Evolutionary conservation across 2,888 invertebrate genomes (phyloP).

Genomic region (Helleia helle): DNA sequence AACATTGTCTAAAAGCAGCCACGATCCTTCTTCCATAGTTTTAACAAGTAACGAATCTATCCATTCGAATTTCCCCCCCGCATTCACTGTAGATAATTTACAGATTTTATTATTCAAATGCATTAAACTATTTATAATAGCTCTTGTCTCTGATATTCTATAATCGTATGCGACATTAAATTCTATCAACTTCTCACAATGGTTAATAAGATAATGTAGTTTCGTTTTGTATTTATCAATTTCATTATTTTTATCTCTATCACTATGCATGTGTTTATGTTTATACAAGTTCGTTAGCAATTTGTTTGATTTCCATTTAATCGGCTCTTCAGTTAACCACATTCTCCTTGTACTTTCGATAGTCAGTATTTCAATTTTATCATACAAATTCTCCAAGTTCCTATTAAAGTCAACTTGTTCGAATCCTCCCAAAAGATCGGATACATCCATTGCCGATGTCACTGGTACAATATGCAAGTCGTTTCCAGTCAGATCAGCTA

Average conservation of each 20-base stretch:
- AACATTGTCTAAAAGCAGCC: slow-evolving; percentile 92
- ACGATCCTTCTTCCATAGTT: slow-evolving; percentile 86
- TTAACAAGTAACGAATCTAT: slow-evolving; percentile 91
- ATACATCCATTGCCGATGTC: slow-evolving; percentile 95
- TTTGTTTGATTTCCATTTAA: slow-evolving; percentile 36
- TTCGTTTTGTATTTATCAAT: slow-evolving; percentile 39
- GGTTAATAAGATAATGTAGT: slow-evolving; percentile 36
- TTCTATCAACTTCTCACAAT: slow-evolving; percentile 37
- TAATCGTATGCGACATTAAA: slow-evolving; percentile 23
- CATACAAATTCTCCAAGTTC: slow-evolving; percentile 81
- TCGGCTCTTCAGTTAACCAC: slow-evolving; percentile 38
- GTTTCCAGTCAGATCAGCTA: slow-evolving; percentile 84
- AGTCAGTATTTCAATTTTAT: slow-evolving; percentile 70
- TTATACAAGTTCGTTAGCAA: slow-evolving; percentile 41
- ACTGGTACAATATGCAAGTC: slow-evolving; percentile 84
- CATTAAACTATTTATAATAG: slow-evolving; percentile 39
- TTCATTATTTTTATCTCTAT: slow-evolving; percentile 29
- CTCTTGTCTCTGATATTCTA: slow-evolving; percentile 28
- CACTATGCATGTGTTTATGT: slow-evolving; percentile 35
- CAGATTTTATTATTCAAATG: slow-evolving; percentile 54
- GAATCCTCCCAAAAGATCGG: slow-evolving; percentile 96
- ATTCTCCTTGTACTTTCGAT: slow-evolving; percentile 61
- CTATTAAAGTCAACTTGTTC: slow-evolving; percentile 90
- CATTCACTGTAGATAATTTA: slow-evolving; percentile 77
- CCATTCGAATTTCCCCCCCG: slow-evolving; percentile 95